Evolutionary conservation across 2,888 invertebrate genomes (phyloP).

Genomic region (Harpagoxenus sublaevis): DNA sequence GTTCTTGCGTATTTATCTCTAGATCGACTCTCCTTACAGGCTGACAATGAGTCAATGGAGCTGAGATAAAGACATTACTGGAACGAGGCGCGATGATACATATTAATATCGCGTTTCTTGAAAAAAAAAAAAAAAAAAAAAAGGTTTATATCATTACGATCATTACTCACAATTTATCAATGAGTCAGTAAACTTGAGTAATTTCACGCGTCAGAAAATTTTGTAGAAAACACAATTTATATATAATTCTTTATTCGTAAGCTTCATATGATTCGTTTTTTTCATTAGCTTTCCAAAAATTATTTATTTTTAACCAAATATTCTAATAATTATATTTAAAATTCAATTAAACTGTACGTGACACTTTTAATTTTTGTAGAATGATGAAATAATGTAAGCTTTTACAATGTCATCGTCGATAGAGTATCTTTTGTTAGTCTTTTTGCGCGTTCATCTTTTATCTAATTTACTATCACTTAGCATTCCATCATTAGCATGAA

Average conservation of each 20-base stretch:
- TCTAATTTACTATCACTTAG: constrained; percentile 7
- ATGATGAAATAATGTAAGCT: background rate
- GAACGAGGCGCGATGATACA: constrained; percentile 33
- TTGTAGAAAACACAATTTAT: background rate
- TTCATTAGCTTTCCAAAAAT: background rate
- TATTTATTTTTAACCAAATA: background rate
- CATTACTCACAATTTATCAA: constrained; percentile 11
- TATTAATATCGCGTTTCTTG: constrained; percentile 51
- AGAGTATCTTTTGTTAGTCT: background rate
- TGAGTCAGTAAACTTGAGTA: background rate
- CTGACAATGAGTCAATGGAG: constrained; percentile 56
- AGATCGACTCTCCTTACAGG: constrained; percentile 28
- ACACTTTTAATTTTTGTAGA: background rate
- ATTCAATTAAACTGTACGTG: background rate
- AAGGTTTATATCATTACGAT: background rate
- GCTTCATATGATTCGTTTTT: background rate
- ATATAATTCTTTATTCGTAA: constrained; percentile 5
- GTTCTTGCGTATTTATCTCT: constrained; percentile 5
- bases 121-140: background rate
- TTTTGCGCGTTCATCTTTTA: background rate
- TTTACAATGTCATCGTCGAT: background rate
- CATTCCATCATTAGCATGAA: background rate
- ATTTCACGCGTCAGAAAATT: constrained; percentile 2
- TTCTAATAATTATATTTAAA: background rate
- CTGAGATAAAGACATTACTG: constrained; percentile 56